phyloP scores from a whole-genome alignment of 2,888 invertebrate genomes.

The Dicranocentrus wangi region DNA sequence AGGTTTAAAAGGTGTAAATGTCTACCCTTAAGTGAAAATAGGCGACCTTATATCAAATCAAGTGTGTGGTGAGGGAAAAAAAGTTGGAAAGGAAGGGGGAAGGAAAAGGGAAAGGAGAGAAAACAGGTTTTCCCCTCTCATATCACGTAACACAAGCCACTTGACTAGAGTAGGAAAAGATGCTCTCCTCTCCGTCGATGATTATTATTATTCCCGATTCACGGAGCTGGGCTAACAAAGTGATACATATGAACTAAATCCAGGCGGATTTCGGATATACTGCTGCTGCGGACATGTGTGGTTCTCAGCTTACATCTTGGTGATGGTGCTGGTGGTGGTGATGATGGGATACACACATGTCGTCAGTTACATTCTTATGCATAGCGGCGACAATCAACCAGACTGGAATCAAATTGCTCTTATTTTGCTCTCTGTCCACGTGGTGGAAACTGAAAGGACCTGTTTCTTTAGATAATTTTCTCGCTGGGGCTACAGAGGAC shows the following conservation, averaged over 20 bases:
- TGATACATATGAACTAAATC: constrained; percentile 65
- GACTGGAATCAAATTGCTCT: too few relatives aligned
- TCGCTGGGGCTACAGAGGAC: too few relatives aligned
- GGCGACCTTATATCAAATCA: constrained; percentile 28
- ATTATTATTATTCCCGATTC: constrained; percentile 65
- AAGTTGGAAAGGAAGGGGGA: not conserved
- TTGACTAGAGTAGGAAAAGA: constrained; percentile 26
- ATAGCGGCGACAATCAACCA: too few relatives aligned
- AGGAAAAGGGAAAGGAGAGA: constrained; percentile 19
- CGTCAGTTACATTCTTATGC: too few relatives aligned
- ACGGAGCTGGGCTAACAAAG: constrained; percentile 54
- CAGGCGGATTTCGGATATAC: too few relatives aligned
- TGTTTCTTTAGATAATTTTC: too few relatives aligned
- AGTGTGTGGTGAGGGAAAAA: not conserved
- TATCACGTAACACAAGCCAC: constrained; percentile 66
- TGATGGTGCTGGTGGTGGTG: too few relatives aligned
- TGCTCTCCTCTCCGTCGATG: constrained; percentile 60
- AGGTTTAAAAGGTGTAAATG: not conserved
- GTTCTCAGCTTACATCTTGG: too few relatives aligned
- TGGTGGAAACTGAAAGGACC: too few relatives aligned
- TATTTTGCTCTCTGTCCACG: too few relatives aligned
- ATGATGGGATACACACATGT: too few relatives aligned
- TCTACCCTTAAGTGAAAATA: constrained; percentile 38
- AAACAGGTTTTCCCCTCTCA: constrained; percentile 49
- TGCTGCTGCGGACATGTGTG: too few relatives aligned